phyloP scores from a whole-genome alignment of 1,140 invertebrate species.

The Zophobas atratus region DNA sequence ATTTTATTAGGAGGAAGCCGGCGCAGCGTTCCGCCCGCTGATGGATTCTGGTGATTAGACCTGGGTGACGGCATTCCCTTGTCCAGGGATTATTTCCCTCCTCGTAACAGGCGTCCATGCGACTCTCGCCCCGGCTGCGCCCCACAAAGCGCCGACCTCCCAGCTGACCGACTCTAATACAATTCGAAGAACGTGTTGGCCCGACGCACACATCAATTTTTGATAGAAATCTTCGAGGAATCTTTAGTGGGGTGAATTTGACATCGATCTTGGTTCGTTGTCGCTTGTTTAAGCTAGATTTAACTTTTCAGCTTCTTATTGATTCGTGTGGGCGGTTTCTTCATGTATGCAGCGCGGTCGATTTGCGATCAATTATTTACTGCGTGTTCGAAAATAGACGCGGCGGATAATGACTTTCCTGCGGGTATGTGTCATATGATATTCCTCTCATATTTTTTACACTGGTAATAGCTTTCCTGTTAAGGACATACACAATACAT shows the following conservation, averaged over 20 bases:
- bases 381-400: conserved; percentile 14
- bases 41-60: conserved; percentile 56
- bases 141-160: background rate
- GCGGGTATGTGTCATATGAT: background rate
- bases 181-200: conserved; percentile 55
- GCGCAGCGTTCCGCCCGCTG: conserved; percentile 44
- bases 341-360: conserved; percentile 32
- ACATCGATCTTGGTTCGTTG: conserved; percentile 47
- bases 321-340: conserved; percentile 22
- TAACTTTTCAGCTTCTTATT: conserved; percentile 34
- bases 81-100: conserved; percentile 54
- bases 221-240: conserved; percentile 59
- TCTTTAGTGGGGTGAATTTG: conserved; percentile 53
- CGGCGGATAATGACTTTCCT: conserved; percentile 15
- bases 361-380: conserved; percentile 36
- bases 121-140: background rate
- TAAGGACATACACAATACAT: no score
- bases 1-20: conserved; percentile 18
- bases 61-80: conserved; percentile 54
- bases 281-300: conserved; percentile 32
- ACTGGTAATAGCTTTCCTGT: no score
- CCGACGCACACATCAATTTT: conserved; percentile 57
- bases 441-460: no score
- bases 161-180: conserved; percentile 48
- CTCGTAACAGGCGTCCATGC: conserved; percentile 35